phyloP scores from a whole-genome alignment of 2,113 vertebrate species.

The Cisticola juncidis region DNA sequence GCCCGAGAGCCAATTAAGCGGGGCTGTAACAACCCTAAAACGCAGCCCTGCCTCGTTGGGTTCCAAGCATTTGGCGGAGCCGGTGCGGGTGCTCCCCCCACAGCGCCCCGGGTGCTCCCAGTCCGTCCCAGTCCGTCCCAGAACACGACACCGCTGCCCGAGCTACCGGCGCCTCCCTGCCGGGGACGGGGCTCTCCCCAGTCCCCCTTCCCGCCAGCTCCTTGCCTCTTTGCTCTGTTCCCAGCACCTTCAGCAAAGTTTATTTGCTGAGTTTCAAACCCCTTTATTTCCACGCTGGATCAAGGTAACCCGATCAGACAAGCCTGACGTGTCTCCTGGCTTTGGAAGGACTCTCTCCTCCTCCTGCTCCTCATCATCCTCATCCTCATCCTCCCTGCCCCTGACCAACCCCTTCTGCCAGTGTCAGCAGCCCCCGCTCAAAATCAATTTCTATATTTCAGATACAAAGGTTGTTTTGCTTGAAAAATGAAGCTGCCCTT shows the following conservation, averaged over 20 bases:
- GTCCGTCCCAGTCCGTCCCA: not conserved
- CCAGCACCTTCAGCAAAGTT: not conserved
- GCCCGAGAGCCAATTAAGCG: slow-evolving; percentile 51
- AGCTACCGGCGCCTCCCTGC: rapidly evolving
- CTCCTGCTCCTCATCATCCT: not conserved
- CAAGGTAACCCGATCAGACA: not conserved
- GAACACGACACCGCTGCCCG: rapidly evolving
- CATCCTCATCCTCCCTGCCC: not conserved
- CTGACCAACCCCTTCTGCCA: not conserved
- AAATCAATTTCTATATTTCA: slow-evolving; percentile 21
- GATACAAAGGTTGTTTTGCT: slow-evolving; percentile 34
- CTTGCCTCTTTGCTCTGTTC: not conserved
- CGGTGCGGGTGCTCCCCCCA: not conserved
- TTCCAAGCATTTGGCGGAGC: not conserved
- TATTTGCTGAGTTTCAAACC: not conserved
- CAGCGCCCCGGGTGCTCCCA: not conserved
- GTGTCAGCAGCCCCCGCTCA: not conserved
- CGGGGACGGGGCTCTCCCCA: not conserved
- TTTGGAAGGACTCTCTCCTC: not conserved
- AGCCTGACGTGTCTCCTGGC: not conserved
- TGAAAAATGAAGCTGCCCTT: slow-evolving; percentile 65
- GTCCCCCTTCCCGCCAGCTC: not conserved
- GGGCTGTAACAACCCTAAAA: slow-evolving; percentile 6
- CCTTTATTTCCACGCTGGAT: not conserved
- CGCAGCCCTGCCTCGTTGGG: not conserved